Evolutionary conservation across 2,113 vertebrate genomes (phyloP), one percentile per base, ranked within the genome.

Genomic region (Acinonyx jubatus): DNA sequence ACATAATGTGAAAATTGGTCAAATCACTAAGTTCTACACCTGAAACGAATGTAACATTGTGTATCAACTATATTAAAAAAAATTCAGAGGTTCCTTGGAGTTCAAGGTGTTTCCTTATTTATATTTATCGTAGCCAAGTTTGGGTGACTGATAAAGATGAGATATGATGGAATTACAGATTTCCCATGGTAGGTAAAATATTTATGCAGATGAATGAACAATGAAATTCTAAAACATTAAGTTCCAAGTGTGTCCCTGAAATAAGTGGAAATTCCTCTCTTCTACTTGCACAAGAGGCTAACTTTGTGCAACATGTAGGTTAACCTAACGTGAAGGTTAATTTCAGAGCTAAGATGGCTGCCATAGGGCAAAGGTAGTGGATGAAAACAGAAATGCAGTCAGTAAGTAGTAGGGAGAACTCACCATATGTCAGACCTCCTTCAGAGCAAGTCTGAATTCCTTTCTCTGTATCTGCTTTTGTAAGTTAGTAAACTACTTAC

Each of bases 101-200:
- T 50, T 89, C 41, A 90, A n/a, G 19, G 74, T 88, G 21, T 71
- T 96, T 55, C 71, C 11, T 91, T 83, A 68, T 71, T 93, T 93
- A 52, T 81, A 55, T 21, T 55, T 41, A 41, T 65, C n/a, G 1
- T n/a, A 92, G 29, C 23, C 16, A 79, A 66, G 29, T 73, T 66
- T 79, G 21, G 19, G 23, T 89, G 84, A 68, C 69, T 38, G 36
- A 81, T 82, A 29, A 92, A 95, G 61, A 94, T 10, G 41, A 31
- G 33, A 80, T 69, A 38, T 38, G 74, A 90, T 55, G 52, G 25
- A 92, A 74, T 83, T 79, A 83, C 14, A 83, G 61, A 83, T 80
- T 96, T 96, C 15, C 3, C 29, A 10, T 6, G 38, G 52, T 15
- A 96, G 48, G 14, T 61, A 89, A 94, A 96, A 88, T 61, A 87